Evolutionary conservation across 2,797 vertebrate species (phyloP).

Genomic region (Eurystomus glaucurus): DNA sequence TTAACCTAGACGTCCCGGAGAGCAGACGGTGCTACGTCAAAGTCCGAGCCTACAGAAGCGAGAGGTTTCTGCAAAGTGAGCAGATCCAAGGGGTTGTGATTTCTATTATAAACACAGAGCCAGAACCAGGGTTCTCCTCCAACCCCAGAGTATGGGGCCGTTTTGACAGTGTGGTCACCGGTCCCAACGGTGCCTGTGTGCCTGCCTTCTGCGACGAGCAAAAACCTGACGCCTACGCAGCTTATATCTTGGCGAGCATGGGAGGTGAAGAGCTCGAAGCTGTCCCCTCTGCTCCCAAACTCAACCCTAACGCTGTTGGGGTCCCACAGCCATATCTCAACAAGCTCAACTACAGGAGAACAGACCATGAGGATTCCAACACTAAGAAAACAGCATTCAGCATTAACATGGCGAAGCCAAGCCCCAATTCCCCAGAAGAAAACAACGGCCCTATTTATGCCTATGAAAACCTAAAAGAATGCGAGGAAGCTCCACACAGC

Average conservation of each 20-base stretch:
- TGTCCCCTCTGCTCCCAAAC: slow-evolving; percentile 91
- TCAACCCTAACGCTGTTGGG: slow-evolving; percentile 91
- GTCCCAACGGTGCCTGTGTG: slow-evolving; percentile 92
- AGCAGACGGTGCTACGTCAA: slow-evolving; percentile 96
- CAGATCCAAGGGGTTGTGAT: slow-evolving; percentile 95
- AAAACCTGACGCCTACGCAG: slow-evolving; percentile 92
- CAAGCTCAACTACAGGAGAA: slow-evolving; percentile 93
- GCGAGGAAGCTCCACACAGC: slow-evolving; percentile 92
- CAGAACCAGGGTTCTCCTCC: slow-evolving; percentile 90
- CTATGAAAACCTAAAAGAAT: slow-evolving; percentile 92
- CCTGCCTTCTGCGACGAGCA: slow-evolving; percentile 96
- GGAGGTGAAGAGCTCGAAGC: slow-evolving; percentile 96
- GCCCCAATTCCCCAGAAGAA: slow-evolving; percentile 90
- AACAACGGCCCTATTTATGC: slow-evolving; percentile 94
- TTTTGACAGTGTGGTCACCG: slow-evolving; percentile 95
- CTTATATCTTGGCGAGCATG: slow-evolving; percentile 93
- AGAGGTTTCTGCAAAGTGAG: slow-evolving; percentile 94
- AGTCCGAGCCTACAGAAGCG: slow-evolving; percentile 93
- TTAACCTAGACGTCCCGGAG: slow-evolving; percentile 97
- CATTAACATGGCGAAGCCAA: slow-evolving; percentile 94
- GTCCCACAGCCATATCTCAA: slow-evolving; percentile 93
- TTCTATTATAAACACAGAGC: slow-evolving; percentile 95
- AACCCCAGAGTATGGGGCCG: slow-evolving; percentile 98
- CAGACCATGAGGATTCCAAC: slow-evolving; percentile 91
- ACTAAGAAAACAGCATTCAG: slow-evolving; percentile 96